phyloP scores from a whole-genome alignment of 2,113 vertebrate species.

The rat (Rattus norvegicus) region GRCr8 NC_086024.1:42071001-42071500 shows the following conservation, averaged over 20 bases:
- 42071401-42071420: not conserved
- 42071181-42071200: not conserved
- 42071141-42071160: fast-evolving
- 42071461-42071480: not conserved
- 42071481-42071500: not conserved
- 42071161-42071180: not conserved
- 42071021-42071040: constrained; percentile 28
- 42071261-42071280: not conserved
- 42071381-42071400: not conserved
- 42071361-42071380: not conserved
- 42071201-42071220: not conserved
- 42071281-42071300: fast-evolving
- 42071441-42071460: not conserved
- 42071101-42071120: not conserved
- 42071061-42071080: constrained; percentile 10
- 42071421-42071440: not conserved
- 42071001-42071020: not conserved
- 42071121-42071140: not conserved
- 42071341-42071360: not conserved
- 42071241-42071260: not conserved
- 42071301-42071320: not conserved
- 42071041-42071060: not conserved
- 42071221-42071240: not conserved
- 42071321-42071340: not conserved
- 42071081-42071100: not conserved